Conservation (phyloP, 2,888 invertebrate species). For the Cactoblastis cactorum region DNA sequence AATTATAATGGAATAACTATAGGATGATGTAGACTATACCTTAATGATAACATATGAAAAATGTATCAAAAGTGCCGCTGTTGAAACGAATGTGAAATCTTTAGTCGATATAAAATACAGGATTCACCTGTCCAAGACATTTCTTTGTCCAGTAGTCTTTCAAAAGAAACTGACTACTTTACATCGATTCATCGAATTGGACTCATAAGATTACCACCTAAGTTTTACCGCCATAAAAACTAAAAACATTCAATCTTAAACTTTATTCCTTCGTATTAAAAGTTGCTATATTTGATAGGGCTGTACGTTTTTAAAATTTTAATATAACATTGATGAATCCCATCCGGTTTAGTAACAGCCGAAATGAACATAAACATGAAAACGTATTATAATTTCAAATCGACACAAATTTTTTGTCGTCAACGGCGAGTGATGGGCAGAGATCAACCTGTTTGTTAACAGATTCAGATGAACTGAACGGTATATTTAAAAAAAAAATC, state of each 20-base stretch:
- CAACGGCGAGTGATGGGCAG: conserved; percentile 39
- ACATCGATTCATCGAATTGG: conserved; percentile 65
- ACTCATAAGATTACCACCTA: conserved; percentile 36
- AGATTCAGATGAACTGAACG: conserved; percentile 1
- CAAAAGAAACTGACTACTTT: conserved; percentile 51
- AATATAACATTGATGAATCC: conserved; percentile 66
- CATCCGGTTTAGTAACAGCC: conserved; percentile 60
- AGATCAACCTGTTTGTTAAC: conserved; percentile 47
- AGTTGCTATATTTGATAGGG: conserved; percentile 4
- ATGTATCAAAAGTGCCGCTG: conserved; percentile 31
- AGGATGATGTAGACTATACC: neutral
- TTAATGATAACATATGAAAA: conserved; percentile 26
- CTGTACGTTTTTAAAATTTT: conserved; percentile 28
- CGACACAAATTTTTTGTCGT: conserved; percentile 54
- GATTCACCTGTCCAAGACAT: conserved; percentile 69
- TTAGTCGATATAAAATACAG: conserved; percentile 58
- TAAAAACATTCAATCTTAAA: conserved; percentile 15
- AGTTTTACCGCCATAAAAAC: conserved; percentile 15
- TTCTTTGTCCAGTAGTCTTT: conserved; percentile 59
- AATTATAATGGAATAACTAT: neutral
- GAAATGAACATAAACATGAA: conserved; percentile 65
- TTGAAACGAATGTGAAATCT: conserved; percentile 46
- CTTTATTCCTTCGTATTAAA: conserved; percentile 16
- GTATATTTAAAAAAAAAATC: conserved; percentile 9
- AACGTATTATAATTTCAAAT: conserved; percentile 72